Evolutionary conservation across 1,140 invertebrate species (phyloP).

Genomic region (Akabosia matsudoensis): DNA sequence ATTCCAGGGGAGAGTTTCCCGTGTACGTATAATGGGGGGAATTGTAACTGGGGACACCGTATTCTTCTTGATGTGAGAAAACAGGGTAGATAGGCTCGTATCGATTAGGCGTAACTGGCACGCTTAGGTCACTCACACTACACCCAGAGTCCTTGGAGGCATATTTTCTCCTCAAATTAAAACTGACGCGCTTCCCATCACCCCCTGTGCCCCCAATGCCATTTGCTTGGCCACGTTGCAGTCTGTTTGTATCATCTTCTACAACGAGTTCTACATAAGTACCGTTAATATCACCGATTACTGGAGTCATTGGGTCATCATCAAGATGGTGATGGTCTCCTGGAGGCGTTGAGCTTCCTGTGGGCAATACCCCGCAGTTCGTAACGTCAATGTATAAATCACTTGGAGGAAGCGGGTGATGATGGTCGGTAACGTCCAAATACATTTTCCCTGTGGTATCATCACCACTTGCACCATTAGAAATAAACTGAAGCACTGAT

Average conservation of each 20-base stretch:
- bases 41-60: constrained; percentile 44
- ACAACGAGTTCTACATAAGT: neutral
- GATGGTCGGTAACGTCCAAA: neutral
- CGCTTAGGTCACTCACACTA: constrained; percentile 35
- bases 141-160: constrained; percentile 44
- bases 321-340: neutral
- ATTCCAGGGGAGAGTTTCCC: constrained; percentile 32
- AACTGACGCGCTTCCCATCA: constrained; percentile 43
- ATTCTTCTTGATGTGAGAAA: constrained; percentile 49
- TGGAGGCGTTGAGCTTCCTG: neutral
- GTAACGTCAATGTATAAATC: neutral
- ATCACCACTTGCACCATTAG: neutral
- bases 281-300: neutral
- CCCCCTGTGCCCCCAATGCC: constrained; percentile 25
- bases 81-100: constrained; percentile 46
- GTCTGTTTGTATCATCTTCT: neutral
- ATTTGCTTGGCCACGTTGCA: too few species aligned
- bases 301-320: neutral
- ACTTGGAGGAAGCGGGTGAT: neutral
- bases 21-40: constrained; percentile 48
- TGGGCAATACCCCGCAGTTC: neutral
- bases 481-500: neutral
- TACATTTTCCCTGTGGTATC: neutral
- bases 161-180: constrained; percentile 47
- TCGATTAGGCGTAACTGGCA: constrained; percentile 9